These are phyloP conservation scores for Drosophila tani DNA, from an alignment of 1,140 invertebrate genomes.

Conservation along the genomic window DNA sequence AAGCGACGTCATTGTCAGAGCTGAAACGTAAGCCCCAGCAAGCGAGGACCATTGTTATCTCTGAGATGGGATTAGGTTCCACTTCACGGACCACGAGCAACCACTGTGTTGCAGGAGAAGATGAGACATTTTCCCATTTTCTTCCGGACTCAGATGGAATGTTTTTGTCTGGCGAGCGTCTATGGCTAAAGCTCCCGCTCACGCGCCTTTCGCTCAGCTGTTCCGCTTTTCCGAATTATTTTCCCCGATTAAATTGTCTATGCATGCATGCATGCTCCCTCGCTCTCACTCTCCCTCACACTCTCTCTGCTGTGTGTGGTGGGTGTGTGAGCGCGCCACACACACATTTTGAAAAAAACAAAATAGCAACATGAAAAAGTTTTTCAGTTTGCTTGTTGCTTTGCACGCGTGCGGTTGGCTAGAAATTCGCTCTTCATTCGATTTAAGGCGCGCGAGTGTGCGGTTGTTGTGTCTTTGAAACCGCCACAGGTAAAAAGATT, in stretches of 20 bases:
- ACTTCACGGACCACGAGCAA: slow-evolving; percentile 35
- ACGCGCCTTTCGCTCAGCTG: slow-evolving; percentile 57
- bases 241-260: slow-evolving; percentile 67
- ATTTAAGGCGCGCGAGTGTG: slow-evolving; percentile 1
- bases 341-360: slow-evolving; percentile 62
- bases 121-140: slow-evolving; percentile 45
- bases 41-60: slow-evolving; percentile 44
- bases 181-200: slow-evolving; percentile 71
- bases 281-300: neutral
- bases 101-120: slow-evolving; percentile 67
- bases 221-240: slow-evolving; percentile 55
- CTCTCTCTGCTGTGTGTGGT: neutral
- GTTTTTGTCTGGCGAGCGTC: slow-evolving; percentile 61
- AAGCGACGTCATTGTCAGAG: slow-evolving; percentile 30
- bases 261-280: slow-evolving; percentile 52
- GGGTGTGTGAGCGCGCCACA: slow-evolving; percentile 34
- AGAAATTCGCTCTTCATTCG: slow-evolving; percentile 13
- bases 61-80: slow-evolving; percentile 58
- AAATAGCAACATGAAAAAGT: slow-evolving; percentile 81
- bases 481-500: slow-evolving; percentile 71
- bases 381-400: slow-evolving; percentile 84
- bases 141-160: slow-evolving; percentile 44
- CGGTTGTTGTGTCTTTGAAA: slow-evolving; percentile 19
- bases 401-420: slow-evolving; percentile 75
- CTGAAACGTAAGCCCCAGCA: slow-evolving; percentile 52